Evolutionary conservation across 2,888 invertebrate species (phyloP), one percentile per base, ranked within the genome.

Genomic region (Noctuana brunneofusca): DNA sequence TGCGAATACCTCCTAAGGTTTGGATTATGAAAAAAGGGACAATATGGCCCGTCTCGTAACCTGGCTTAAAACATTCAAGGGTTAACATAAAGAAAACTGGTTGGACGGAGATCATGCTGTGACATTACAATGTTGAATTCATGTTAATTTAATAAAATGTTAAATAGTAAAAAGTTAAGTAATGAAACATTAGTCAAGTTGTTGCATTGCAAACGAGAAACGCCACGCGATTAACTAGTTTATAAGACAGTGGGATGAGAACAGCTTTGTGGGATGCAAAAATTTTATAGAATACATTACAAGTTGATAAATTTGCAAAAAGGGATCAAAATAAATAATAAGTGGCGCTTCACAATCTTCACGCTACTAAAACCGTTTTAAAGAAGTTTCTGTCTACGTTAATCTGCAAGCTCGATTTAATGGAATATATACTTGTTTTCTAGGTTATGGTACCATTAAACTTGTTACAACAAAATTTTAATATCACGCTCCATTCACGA

Each of bases 401-500:
- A 6, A 5, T 30, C 5, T 30, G 1, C 30, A 9, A 30, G 30
- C 30, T 30, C 9, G 30, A 30, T 3, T 30, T 9, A 30, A 30
- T 32, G 12, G 12, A 32, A 32, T 38, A 38, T 12, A 32, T 35
- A n/a, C n/a, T n/a, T 35, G 35, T 16, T 38, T 14, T 38, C 14
- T 38, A 38, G 38, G 38, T 38, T 38, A 38, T 38, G 38, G 38
- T 38, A 38, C 38, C 14, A 38, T 38, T 38, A 14, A 38, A 38
- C 6, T 38, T 38, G 35, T 41, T 9, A 14, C 16, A 41, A 18
- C 16, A 16, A 18, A 48, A 22, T 48, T 48, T 48, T 22, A 48
- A 22, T 48, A 22, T 48, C 22, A 48, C 22, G 48, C 22, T 22
- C 48, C 46, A 41, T 58, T 38, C 38, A 50, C 14, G 38, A 43